phyloP scores from a whole-genome alignment of 1,140 invertebrate genomes.

The Gryon sp. region DNA sequence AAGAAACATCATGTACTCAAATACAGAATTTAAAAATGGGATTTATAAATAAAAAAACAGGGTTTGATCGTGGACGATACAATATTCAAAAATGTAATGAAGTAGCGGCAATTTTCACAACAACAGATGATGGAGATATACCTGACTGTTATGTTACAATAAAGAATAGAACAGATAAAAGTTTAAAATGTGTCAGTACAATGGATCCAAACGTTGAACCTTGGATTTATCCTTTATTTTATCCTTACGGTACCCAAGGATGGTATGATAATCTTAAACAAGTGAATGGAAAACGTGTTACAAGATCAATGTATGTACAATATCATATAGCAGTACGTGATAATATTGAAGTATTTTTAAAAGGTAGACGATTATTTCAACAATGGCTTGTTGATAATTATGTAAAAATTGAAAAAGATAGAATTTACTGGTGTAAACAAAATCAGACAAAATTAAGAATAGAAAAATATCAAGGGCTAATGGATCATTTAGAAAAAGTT shows the following conservation, averaged over 20 bases:
- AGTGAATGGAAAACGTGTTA: no score
- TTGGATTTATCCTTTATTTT: slow-evolving; percentile 32
- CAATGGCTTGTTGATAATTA: no score
- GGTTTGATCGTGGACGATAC: slow-evolving; percentile 7
- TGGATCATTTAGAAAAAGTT: slow-evolving; percentile 33
- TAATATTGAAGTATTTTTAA: not conserved
- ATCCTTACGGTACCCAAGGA: slow-evolving; percentile 28
- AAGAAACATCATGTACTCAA: not conserved
- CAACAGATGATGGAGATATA: slow-evolving; percentile 6
- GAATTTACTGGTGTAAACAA: slow-evolving; percentile 79
- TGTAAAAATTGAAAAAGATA: no score
- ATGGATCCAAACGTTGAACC: no score
- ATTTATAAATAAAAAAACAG: not conserved
- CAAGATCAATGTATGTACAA: slow-evolving; percentile 8
- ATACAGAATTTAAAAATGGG: not conserved
- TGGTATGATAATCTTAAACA: slow-evolving; percentile 9
- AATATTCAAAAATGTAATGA: not conserved
- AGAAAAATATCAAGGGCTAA: slow-evolving; percentile 24
- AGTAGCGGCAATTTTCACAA: slow-evolving; percentile 9
- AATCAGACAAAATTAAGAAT: slow-evolving; percentile 25
- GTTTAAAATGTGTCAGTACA: no score
- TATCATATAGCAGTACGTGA: slow-evolving; percentile 1
- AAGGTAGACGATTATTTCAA: no score
- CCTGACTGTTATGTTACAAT: slow-evolving; percentile 8
- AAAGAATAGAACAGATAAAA: slow-evolving; percentile 1